A percentile compares a stretch with the other conserved stretches of the same genome.
Conservation (phyloP, 1,140 invertebrate genomes). For the Drosophila pseudoobscura region DNA sequence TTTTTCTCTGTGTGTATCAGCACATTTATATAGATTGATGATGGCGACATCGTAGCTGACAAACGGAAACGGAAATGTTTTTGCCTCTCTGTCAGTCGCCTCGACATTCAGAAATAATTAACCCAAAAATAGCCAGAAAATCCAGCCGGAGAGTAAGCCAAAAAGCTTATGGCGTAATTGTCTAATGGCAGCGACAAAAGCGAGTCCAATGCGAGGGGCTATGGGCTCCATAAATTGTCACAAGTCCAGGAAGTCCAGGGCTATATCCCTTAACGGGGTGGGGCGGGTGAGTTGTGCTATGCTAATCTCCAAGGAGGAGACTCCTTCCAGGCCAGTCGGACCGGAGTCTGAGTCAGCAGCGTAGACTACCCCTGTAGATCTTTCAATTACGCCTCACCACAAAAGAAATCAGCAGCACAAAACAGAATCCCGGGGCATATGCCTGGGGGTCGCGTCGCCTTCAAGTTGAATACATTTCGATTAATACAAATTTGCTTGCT, state of each 20-base stretch:
- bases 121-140: constrained; percentile 43
- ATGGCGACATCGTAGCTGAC: constrained; percentile 52
- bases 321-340: neutral
- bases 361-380: constrained; percentile 21
- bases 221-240: constrained; percentile 24
- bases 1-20: neutral
- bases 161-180: constrained; percentile 73
- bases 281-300: neutral
- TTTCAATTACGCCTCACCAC: constrained; percentile 42
- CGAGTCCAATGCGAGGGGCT: constrained; percentile 12
- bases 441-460: constrained; percentile 16
- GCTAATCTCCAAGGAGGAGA: constrained; percentile 3
- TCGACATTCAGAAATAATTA: constrained; percentile 72
- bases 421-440: constrained; percentile 18
- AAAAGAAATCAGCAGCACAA: constrained; percentile 26
- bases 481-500: constrained; percentile 53
- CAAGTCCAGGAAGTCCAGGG: constrained; percentile 9
- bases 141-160: constrained; percentile 35
- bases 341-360: constrained; percentile 1
- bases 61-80: constrained; percentile 68
- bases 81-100: constrained; percentile 26
- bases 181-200: constrained; percentile 59
- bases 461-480: constrained; percentile 62
- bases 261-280: too few species aligned
- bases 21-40: constrained; percentile 69